Evolutionary conservation across 2,888 invertebrate genomes (phyloP).

Genomic region (Ormyrus thymus): DNA sequence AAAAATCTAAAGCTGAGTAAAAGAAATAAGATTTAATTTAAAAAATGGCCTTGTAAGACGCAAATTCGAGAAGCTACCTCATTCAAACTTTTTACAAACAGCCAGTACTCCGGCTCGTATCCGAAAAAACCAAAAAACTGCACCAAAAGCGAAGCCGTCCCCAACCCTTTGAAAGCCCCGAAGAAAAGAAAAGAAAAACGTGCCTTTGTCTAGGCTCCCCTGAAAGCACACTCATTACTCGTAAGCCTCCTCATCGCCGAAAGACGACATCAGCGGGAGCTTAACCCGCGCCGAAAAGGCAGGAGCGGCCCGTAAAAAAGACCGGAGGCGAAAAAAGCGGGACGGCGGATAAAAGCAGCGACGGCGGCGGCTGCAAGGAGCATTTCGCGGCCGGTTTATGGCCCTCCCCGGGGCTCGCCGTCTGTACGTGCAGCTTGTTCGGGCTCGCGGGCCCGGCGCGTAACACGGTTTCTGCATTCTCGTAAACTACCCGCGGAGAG

Average conservation of each 20-base stretch:
- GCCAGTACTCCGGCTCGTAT: no score
- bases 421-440: conserved; percentile 31
- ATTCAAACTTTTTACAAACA: no score
- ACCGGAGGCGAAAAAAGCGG: not conserved
- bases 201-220: no score
- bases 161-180: no score
- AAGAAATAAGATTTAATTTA: no score
- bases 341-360: not conserved
- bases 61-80: no score
- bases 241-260: not conserved
- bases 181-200: no score
- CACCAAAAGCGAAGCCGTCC: no score
- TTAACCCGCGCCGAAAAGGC: not conserved
- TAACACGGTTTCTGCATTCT: conserved; percentile 71
- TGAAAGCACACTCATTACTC: not conserved
- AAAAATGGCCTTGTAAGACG: no score
- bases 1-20: no score
- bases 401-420: conserved; percentile 58
- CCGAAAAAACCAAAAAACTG: no score
- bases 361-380: conserved; percentile 39
- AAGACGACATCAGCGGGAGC: no score
- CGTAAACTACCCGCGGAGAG: conserved; percentile 61
- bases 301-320: not conserved
- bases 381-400: conserved; percentile 66
- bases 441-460: conserved; percentile 62